phyloP scores from a whole-genome alignment of 2,797 vertebrate species.

The Natrix natrix region DNA sequence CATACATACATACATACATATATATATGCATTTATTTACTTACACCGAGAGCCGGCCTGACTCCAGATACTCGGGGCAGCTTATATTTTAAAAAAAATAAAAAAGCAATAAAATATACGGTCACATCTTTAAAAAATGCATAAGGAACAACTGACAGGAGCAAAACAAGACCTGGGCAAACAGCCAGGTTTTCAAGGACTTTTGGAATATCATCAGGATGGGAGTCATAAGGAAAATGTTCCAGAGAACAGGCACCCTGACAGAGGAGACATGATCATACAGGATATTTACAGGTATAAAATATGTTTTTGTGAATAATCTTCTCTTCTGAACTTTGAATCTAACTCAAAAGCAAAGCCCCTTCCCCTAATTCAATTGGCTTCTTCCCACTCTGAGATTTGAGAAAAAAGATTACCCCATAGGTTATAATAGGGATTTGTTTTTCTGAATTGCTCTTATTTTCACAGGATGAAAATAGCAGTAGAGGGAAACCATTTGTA shows the following conservation, averaged over 20 bases:
- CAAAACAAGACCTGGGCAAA: not conserved
- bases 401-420: not conserved
- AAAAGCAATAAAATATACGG: not conserved
- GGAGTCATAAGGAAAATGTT: not conserved
- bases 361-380: not conserved
- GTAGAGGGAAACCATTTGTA: not conserved
- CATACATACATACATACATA: too few species aligned
- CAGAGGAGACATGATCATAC: not conserved
- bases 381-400: not conserved
- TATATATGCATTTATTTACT: not conserved
- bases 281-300: not conserved
- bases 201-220: not conserved
- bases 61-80: not conserved
- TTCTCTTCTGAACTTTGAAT: not conserved
- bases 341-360: not conserved
- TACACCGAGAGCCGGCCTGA: not conserved
- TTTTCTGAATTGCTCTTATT: not conserved
- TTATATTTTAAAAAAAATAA: not conserved
- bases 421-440: not conserved
- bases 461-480: not conserved
- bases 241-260: not conserved
- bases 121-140: not conserved
- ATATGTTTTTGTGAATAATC: not conserved
- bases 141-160: not conserved
- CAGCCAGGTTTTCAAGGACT: not conserved